phyloP scores from a whole-genome alignment of 2,113 vertebrate species.

The Stegastes partitus region DNA sequence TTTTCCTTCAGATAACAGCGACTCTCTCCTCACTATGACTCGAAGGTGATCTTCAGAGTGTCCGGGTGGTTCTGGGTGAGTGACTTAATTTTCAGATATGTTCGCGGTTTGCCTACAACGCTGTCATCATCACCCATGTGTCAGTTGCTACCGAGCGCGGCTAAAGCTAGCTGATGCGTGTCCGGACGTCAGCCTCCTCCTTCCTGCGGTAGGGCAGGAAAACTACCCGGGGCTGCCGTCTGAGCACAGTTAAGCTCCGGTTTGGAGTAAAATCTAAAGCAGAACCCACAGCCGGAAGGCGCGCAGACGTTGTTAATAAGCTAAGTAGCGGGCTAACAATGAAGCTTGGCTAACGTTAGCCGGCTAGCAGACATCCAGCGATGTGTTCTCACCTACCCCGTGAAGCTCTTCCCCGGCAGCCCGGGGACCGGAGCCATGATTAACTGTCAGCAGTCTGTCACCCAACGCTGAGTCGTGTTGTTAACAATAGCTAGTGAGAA shows the following conservation, averaged over 20 bases:
- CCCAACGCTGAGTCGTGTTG: not conserved
- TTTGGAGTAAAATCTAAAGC: not conserved
- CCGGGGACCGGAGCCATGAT: not conserved
- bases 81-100: conserved; percentile 31
- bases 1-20: conserved; percentile 67
- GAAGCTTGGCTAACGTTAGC: conserved; percentile 64
- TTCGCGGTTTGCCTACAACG: conserved; percentile 34
- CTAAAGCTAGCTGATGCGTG: conserved; percentile 55
- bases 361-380: conserved; percentile 47
- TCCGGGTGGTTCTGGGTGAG: conserved; percentile 87
- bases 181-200: conserved; percentile 2
- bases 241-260: not conserved
- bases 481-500: not conserved
- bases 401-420: not conserved
- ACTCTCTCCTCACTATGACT: conserved; percentile 77
- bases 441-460: not conserved
- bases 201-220: not conserved
- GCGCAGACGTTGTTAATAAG: not conserved
- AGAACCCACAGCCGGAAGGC: rapidly evolving
- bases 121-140: conserved; percentile 80
- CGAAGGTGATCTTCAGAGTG: conserved; percentile 85
- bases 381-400: conserved; percentile 7
- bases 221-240: not conserved
- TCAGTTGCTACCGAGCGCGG: conserved; percentile 51
- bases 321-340: conserved; percentile 46